Percentiles rank a stretch among this genome's conserved stretches.
These are phyloP conservation scores for Camponotus pennsylvanicus DNA, from an alignment of 1,140 invertebrate genomes.

Conservation along the genomic window DNA sequence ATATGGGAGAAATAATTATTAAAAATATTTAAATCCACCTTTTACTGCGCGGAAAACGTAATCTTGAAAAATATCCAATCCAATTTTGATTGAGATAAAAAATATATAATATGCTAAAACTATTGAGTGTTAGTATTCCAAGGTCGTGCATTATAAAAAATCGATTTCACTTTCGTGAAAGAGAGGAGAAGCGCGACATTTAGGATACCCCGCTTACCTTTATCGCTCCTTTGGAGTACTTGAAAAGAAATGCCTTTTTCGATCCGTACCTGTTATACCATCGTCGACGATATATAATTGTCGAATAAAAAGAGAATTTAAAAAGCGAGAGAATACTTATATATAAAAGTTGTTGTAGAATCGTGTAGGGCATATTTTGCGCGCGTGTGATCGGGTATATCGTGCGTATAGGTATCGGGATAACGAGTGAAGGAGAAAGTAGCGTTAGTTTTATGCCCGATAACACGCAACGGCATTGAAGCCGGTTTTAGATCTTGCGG, in stretches of 20 bases:
- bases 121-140: constrained; percentile 45
- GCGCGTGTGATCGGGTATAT: constrained; percentile 4
- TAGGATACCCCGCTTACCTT: constrained; percentile 40
- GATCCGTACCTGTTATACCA: constrained; percentile 61
- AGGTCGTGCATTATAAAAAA: not conserved
- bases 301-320: constrained; percentile 64
- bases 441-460: constrained; percentile 33
- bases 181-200: constrained; percentile 4
- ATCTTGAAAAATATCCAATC: not conserved
- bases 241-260: constrained; percentile 76
- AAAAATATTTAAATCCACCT: not conserved
- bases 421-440: not conserved
- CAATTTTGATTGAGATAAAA: not conserved
- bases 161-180: constrained; percentile 2
- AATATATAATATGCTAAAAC: not conserved
- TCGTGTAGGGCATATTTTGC: constrained; percentile 9
- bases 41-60: not conserved
- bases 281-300: constrained; percentile 34
- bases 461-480: constrained; percentile 15
- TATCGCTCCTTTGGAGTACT: constrained; percentile 65
- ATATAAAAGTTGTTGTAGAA: constrained; percentile 16
- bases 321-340: constrained; percentile 33
- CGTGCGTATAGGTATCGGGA: not conserved
- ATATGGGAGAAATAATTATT: not conserved
- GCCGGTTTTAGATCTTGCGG: not conserved